Conservation (phyloP, 2,888 invertebrate genomes). For the Anoplius nigerrimus region DNA sequence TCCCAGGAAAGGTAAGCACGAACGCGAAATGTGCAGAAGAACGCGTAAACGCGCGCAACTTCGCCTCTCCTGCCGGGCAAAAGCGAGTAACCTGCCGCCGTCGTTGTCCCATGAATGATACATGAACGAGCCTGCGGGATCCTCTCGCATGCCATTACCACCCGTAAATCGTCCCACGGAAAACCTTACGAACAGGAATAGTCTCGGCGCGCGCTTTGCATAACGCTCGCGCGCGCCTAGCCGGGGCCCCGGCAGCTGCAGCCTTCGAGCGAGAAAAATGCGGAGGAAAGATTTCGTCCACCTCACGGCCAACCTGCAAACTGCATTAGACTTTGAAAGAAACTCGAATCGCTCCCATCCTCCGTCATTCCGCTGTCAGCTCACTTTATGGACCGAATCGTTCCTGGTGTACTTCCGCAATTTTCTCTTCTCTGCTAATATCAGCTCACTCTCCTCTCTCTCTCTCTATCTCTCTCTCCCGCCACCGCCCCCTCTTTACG, state of each 20-base stretch:
- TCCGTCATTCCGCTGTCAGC: too few species aligned
- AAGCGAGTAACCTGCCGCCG: slow-evolving; percentile 40
- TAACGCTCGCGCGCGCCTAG: slow-evolving; percentile 34
- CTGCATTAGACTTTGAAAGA: too few species aligned
- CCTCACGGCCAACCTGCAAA: too few species aligned
- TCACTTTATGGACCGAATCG: too few species aligned
- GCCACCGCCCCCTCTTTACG: too few species aligned
- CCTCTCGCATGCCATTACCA: slow-evolving; percentile 51
- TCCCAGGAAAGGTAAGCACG: background rate
- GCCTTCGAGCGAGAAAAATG: slow-evolving; percentile 1
- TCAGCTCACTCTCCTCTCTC: too few species aligned
- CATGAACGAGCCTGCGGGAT: slow-evolving; percentile 53
- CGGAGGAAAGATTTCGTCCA: slow-evolving; percentile 7
- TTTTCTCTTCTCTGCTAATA: too few species aligned
- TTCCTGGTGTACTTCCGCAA: too few species aligned
- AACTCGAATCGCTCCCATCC: too few species aligned
- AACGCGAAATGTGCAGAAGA: background rate
- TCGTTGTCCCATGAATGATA: slow-evolving; percentile 60
- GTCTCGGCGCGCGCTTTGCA: slow-evolving; percentile 41
- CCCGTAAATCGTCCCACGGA: slow-evolving; percentile 48
- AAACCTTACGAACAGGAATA: slow-evolving; percentile 50
- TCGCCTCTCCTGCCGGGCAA: slow-evolving; percentile 29
- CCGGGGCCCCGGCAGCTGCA: slow-evolving; percentile 5
- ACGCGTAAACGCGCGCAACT: slow-evolving; percentile 37
- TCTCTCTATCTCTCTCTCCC: too few species aligned